A percentile compares a stretch with the other conserved stretches of the same genome.
phyloP scores from a whole-genome alignment of 2,888 invertebrate species.

The Blera fallax region DNA sequence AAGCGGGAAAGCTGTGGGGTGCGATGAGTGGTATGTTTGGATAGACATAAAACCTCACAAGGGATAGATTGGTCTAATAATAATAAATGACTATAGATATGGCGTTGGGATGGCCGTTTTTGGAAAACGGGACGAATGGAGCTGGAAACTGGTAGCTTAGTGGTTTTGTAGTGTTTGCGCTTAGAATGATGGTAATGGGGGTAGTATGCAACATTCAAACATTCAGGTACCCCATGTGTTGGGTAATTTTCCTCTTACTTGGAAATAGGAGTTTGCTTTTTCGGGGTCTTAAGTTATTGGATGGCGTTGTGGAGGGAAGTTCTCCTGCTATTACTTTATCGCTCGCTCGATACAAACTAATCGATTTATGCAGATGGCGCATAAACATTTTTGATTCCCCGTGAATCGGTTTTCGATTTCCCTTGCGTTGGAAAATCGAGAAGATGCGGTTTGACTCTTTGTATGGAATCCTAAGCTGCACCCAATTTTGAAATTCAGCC shows the following conservation, averaged over 20 bases:
- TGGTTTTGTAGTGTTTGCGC: conserved; percentile 48
- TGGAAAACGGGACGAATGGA: conserved; percentile 51
- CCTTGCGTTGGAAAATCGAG: not conserved
- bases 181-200: conserved; percentile 13
- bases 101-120: conserved; percentile 57
- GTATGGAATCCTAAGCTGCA: not conserved
- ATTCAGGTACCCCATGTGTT: conserved; percentile 22
- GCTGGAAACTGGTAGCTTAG: conserved; percentile 58
- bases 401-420: conserved; percentile 11
- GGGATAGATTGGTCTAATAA: conserved; percentile 73
- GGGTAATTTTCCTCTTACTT: conserved; percentile 34
- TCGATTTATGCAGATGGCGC: conserved; percentile 40
- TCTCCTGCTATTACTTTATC: not conserved
- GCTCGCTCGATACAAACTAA: not conserved
- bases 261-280: not conserved
- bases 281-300: conserved; percentile 15
- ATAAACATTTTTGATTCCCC: not conserved
- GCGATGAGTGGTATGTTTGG: conserved; percentile 48
- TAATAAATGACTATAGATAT: conserved; percentile 67
- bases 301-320: not conserved
- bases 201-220: conserved; percentile 8
- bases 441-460: too few relatives aligned
- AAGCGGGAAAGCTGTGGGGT: not conserved
- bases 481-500: too few relatives aligned
- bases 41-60: conserved; percentile 61